Percentiles rank a stretch among this genome's conserved stretches.
Evolutionary conservation across 2,797 vertebrate genomes (phyloP).

Genomic region (Melanogrammus aeglefinus): DNA sequence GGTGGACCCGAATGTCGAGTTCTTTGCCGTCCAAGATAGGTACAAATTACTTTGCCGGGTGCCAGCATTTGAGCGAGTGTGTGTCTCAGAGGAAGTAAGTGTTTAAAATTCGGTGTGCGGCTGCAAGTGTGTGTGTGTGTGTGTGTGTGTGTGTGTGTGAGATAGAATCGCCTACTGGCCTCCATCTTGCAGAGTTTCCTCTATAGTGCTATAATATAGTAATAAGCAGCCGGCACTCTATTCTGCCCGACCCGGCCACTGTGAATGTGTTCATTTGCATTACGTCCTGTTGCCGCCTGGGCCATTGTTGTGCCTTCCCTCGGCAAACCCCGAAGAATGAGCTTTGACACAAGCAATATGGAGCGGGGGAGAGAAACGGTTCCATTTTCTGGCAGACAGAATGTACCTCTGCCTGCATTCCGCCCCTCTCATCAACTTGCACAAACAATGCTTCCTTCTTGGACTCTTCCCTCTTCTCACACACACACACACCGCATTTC

Average conservation of each 20-base stretch:
- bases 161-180: neutral
- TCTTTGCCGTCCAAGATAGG: conserved; percentile 34
- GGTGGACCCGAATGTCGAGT: conserved; percentile 46
- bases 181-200: neutral
- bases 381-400: conserved; percentile 17
- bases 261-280: conserved; percentile 53
- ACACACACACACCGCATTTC: conserved; percentile 12
- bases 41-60: conserved; percentile 46
- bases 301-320: conserved; percentile 46
- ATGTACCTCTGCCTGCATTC: conserved; percentile 17
- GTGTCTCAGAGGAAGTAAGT: conserved; percentile 1
- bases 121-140: neutral
- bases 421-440: neutral
- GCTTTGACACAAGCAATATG: conserved; percentile 36
- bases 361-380: conserved; percentile 23
- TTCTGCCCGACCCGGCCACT: conserved; percentile 41
- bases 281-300: conserved; percentile 47
- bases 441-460: neutral
- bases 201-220: neutral
- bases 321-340: conserved; percentile 38
- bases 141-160: neutral
- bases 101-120: neutral
- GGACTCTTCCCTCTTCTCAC: conserved; percentile 27
- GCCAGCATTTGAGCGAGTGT: conserved; percentile 12
- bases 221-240: conserved; percentile 44